phyloP scores from a whole-genome alignment of 2,797 vertebrate species.

The Cyclopterus lumpus region DNA sequence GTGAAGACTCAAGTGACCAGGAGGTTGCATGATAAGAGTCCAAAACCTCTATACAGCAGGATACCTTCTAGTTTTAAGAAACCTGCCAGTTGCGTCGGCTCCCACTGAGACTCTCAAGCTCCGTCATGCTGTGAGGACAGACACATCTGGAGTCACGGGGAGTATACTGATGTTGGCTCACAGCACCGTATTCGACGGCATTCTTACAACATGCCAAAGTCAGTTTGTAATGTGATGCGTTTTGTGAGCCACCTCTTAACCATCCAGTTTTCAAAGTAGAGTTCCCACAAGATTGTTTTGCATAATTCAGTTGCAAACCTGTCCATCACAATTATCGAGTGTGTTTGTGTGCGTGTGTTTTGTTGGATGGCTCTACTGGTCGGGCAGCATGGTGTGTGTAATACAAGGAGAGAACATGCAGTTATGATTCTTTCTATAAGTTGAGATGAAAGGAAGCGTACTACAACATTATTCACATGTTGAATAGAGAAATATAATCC shows the following conservation, averaged over 20 bases:
- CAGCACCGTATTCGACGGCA: not conserved
- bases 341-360: not conserved
- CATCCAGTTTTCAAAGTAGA: not conserved
- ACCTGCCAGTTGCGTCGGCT: not conserved
- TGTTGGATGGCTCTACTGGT: not conserved
- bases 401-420: not conserved
- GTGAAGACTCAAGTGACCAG: not conserved
- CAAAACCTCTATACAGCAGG: not conserved
- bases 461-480: not conserved
- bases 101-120: constrained; percentile 14
- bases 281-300: not conserved
- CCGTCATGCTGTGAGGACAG: not conserved
- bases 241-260: not conserved
- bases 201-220: constrained; percentile 8
- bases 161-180: not conserved
- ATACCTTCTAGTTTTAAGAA: constrained; percentile 20
- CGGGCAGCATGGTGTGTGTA: not conserved
- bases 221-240: not conserved
- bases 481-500: constrained; percentile 17
- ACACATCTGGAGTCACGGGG: constrained; percentile 11
- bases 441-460: not conserved
- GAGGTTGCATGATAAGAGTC: not conserved
- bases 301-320: not conserved
- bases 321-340: not conserved
- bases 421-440: not conserved